Conservation (phyloP, 1,140 invertebrate species). For the Neomicropteryx cornuta region DNA sequence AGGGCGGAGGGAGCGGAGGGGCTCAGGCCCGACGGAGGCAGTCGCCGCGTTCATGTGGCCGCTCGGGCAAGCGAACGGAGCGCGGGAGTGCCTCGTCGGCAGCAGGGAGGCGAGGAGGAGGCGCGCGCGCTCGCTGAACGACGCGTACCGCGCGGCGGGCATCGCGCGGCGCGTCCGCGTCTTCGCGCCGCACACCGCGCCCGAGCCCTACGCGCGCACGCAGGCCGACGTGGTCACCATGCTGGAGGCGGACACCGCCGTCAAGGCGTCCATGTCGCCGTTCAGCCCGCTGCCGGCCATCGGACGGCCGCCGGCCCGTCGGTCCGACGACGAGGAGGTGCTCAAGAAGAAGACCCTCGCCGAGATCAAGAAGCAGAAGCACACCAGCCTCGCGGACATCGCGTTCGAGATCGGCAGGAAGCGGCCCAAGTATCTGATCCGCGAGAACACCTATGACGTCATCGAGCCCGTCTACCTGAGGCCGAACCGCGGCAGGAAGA, state of each 20-base stretch:
- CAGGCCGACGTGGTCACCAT: slow-evolving; percentile 15
- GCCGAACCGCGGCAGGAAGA: slow-evolving; percentile 19
- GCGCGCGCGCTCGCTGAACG: slow-evolving; percentile 2
- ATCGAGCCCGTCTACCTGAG: slow-evolving; percentile 28
- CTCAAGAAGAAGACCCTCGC: slow-evolving; percentile 23
- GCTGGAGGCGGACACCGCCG: slow-evolving; percentile 27
- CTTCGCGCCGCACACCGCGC: too few species aligned
- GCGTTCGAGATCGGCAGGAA: slow-evolving; percentile 13
- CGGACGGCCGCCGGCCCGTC: slow-evolving; percentile 21
- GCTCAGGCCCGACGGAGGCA: too few species aligned
- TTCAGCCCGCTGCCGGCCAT: slow-evolving; percentile 37
- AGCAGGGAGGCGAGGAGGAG: slow-evolving; percentile 2
- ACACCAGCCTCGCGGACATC: slow-evolving; percentile 16
- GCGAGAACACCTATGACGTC: slow-evolving; percentile 34
- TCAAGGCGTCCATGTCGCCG: slow-evolving; percentile 29
- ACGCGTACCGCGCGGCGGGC: slow-evolving; percentile 10
- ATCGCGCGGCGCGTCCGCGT: slow-evolving; percentile 18
- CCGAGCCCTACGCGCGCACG: slow-evolving; percentile 9
- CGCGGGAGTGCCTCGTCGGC: too few species aligned
- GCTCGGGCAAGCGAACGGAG: too few species aligned
- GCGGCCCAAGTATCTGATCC: slow-evolving; percentile 24
- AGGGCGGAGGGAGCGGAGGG: too few species aligned
- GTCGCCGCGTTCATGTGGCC: too few species aligned
- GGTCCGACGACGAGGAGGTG: slow-evolving; percentile 5
- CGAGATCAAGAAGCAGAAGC: slow-evolving; percentile 26